Evolutionary conservation across 1,140 invertebrate genomes (phyloP).

Genomic region (Dreissena polymorpha): DNA sequence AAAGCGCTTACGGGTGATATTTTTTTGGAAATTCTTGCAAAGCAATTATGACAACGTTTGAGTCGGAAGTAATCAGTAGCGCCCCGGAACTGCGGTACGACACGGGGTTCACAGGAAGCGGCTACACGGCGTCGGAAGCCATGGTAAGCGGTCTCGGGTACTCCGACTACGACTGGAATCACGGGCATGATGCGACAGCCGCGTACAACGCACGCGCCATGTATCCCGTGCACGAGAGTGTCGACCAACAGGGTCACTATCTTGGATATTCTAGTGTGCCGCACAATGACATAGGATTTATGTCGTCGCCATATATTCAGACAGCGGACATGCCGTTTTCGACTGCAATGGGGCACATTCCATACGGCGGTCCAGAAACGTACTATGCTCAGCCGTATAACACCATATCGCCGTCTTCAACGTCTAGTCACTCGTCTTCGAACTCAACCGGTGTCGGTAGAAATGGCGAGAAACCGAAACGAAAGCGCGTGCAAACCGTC

Average conservation of each 20-base stretch:
- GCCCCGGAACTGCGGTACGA: constrained; percentile 42
- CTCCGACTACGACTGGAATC: constrained; percentile 51
- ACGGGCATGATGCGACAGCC: not conserved
- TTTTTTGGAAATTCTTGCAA: not conserved
- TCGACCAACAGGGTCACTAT: constrained; percentile 36
- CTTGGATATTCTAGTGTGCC: constrained; percentile 27
- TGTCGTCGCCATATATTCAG: constrained; percentile 26
- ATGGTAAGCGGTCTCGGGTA: constrained; percentile 21
- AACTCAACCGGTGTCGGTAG: not conserved
- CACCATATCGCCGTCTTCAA: constrained; percentile 11
- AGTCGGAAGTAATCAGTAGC: constrained; percentile 10
- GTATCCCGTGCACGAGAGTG: constrained; percentile 25
- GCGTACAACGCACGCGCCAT: not conserved
- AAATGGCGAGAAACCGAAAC: constrained; percentile 65
- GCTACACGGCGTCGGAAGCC: constrained; percentile 1
- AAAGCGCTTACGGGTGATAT: not conserved
- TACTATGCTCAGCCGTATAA: constrained; percentile 33
- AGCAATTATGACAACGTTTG: constrained; percentile 22
- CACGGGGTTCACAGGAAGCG: constrained; percentile 28
- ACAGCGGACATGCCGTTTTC: constrained; percentile 32
- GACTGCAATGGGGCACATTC: constrained; percentile 35
- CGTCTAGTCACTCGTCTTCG: constrained; percentile 29
- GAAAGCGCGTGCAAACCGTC: constrained; percentile 68
- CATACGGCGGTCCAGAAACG: constrained; percentile 34
- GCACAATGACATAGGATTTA: constrained; percentile 25